These are phyloP conservation scores for Chloromyia formosa DNA, from an alignment of 2,888 invertebrate genomes.

Conservation along the genomic window DNA sequence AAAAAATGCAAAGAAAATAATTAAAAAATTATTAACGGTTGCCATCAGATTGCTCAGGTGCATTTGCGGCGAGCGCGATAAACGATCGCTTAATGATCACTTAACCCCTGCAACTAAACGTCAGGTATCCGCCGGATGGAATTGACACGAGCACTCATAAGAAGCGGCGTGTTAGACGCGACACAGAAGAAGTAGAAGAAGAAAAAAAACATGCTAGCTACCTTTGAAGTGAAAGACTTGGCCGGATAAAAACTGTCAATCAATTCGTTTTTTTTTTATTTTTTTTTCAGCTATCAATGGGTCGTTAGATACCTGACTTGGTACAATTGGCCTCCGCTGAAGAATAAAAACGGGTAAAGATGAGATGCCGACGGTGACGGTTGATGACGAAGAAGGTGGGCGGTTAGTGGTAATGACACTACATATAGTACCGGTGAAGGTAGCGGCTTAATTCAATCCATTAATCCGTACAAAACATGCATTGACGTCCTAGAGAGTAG, in stretches of 20 bases:
- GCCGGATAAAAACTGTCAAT: slow-evolving; percentile 41
- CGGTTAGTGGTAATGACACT: background rate
- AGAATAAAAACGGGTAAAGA: background rate
- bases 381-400: slow-evolving; percentile 25
- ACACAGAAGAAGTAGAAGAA: no score
- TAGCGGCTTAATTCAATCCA: slow-evolving; percentile 20
- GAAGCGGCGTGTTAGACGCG: background rate
- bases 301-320: slow-evolving; percentile 23
- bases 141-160: background rate
- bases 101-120: slow-evolving; percentile 11
- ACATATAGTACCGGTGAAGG: background rate
- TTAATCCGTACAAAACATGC: slow-evolving; percentile 6
- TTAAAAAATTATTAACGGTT: slow-evolving; percentile 33
- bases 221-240: slow-evolving; percentile 35
- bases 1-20: slow-evolving; percentile 33
- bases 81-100: slow-evolving; percentile 37
- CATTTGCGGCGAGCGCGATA: slow-evolving; percentile 12
- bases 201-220: slow-evolving; percentile 18
- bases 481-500: background rate
- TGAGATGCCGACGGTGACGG: slow-evolving; percentile 17
- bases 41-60: slow-evolving; percentile 23
- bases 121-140: background rate
- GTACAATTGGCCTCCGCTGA: slow-evolving; percentile 10
- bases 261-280: background rate
- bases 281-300: slow-evolving; percentile 6